Base-by-base conservation (phyloP, 2,797 vertebrate genomes). In the Hirundo rustica region DNA sequence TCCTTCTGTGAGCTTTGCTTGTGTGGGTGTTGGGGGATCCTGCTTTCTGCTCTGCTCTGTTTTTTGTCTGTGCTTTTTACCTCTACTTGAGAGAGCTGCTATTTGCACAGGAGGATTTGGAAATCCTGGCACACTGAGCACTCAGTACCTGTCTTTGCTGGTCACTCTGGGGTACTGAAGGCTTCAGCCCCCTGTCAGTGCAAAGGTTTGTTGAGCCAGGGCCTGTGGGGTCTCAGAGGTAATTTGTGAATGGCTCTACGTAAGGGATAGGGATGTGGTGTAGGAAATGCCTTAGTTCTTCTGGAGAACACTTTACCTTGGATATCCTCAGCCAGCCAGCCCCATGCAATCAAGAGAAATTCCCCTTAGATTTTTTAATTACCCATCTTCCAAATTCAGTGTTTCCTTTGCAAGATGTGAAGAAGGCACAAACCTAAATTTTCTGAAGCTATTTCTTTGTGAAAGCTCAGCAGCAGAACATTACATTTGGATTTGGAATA, bases 341-440 rank as follows among this genome's bases (percentile, higher is more conserved):
- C 25, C 20, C 58, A 80, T 83, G 45, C 73, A 94, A 85, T 89
- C 77, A 93, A 89, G 30, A 32, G 72, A 65, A 92, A 94, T 89
- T 93, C 53, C 92, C 84, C 20, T 71, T 58, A 90, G 74, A 16
- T 77, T 94, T 95, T 84, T 85, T 76, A 88, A 88, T 94, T 92
- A 93, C 42, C 68, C 11, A 5, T 53, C 32, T 93, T 76, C 60
- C 48, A 79, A 87, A 87, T 65, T 62, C 40, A 65, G 42, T 3
- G 8, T 73, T 94, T 90, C 78, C 15, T 74, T 91, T 95, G 88
- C 74, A n/a, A 92, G 81, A 29, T 11, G 19, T n/a, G 29, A 84
- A 87, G 67, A 85, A 93, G 38, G 12, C 20, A 75, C 48, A 81
- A 48, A 53, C 21, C 16, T 84, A 40, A 82, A 20, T 76, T 93